Evolutionary conservation across 2,888 invertebrate species (phyloP), one percentile per base, ranked within the genome.

Genomic region (Elysia crispata): DNA sequence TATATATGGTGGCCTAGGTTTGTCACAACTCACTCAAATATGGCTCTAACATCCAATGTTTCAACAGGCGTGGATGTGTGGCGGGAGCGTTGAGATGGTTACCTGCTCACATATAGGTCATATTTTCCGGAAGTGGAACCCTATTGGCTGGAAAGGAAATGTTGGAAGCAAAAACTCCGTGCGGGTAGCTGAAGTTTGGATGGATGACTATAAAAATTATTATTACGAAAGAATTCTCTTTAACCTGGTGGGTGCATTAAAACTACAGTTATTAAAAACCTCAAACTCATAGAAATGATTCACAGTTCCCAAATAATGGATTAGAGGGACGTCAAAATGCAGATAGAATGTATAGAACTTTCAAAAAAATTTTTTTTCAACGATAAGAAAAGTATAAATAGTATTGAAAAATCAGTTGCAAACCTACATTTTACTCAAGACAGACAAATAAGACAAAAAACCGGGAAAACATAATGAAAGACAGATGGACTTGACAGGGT

Each of bases 71-170:
- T 99, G 99, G 99, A 97, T 97, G 95, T 99, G 99, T 90, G 98
- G 98, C 3, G 99, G 99, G 0, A 94, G 94, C 5, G 93, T 99
- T 23, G 97, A 98, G 91, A 94, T 99, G 80, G 94, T 98, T 60
- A 98, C 98, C 0, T 99, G 99, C 91, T 98, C 98, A 54, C 94
- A 98, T 33, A 97, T 99, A 0, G 99, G 98, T 0, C 99, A 99
- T 91, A 96, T 99, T 70, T 99, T 99, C 92, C 94, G 99, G 70
- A 95, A 95, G 85, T 94, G 97, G 28, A 94, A 98, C 62, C 99
- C 99, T 0, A 99, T 99, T 90, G 85, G 84, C 30, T 88, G 88
- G 88, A 96, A 96, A 1, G 94, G 95, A 0, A 97, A 98, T 89
- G 96, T 96, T 15, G 96, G 97, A 95, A 92, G 96, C 18, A 94